phyloP scores from a whole-genome alignment of 2,888 invertebrate genomes.

The Sinelater perroti region DNA sequence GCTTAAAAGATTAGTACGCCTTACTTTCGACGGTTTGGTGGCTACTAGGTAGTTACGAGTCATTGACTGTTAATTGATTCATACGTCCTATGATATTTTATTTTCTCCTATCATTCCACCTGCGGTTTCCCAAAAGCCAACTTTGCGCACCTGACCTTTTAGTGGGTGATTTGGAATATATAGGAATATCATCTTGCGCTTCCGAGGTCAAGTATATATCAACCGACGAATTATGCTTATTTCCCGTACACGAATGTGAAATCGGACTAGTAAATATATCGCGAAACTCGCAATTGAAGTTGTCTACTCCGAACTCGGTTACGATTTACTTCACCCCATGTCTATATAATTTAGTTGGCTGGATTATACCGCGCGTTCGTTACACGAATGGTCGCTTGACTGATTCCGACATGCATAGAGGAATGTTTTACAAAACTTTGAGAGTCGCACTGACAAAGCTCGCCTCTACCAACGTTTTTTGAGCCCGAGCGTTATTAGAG shows the following conservation, averaged over 20 bases:
- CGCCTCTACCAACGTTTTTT: too few species aligned
- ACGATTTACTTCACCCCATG: conserved; percentile 26
- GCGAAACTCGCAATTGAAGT: conserved; percentile 26
- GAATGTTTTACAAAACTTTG: conserved; percentile 21
- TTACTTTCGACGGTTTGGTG: conserved; percentile 18
- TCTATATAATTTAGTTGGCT: conserved; percentile 29
- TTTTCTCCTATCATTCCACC: conserved; percentile 8
- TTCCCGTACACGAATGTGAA: conserved; percentile 27
- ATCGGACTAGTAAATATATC: conserved; percentile 27
- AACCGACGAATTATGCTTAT: conserved; percentile 27
- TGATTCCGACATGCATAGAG: conserved; percentile 17
- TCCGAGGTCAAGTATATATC: conserved; percentile 24
- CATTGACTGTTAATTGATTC: conserved; percentile 11
- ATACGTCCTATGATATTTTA: conserved; percentile 7
- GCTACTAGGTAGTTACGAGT: conserved; percentile 17
- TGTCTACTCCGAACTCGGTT: conserved; percentile 25
- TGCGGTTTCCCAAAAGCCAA: not conserved
- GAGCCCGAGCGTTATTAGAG: conserved; percentile 19
- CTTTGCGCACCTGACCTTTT: conserved; percentile 1
- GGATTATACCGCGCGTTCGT: conserved; percentile 25
- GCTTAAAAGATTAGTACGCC: conserved; percentile 26
- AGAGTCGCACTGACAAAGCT: conserved; percentile 12
- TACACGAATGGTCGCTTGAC: conserved; percentile 17
- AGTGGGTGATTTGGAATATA: conserved; percentile 12
- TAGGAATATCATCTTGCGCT: conserved; percentile 20